phyloP scores from a whole-genome alignment of 2,113 vertebrate species.

The Plecturocebus donacophilus region DNA sequence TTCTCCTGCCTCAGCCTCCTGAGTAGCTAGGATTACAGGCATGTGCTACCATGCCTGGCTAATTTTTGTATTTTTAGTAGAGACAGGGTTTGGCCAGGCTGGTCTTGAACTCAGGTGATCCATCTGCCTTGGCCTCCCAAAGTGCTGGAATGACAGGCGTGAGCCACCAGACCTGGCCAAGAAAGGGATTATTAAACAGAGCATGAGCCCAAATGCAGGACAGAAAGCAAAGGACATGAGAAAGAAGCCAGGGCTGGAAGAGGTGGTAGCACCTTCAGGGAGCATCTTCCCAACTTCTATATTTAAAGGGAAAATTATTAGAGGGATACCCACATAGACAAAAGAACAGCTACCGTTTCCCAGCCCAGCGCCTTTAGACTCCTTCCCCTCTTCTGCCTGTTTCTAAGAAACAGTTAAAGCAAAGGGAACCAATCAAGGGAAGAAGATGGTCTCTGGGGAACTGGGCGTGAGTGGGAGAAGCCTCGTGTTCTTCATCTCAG shows the following conservation, averaged over 20 bases:
- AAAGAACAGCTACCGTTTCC: not conserved
- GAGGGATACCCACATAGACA: not conserved
- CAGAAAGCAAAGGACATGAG: not conserved
- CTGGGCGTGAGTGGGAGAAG: not conserved
- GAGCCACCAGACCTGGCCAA: too few species aligned
- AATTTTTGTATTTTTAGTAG: too few species aligned
- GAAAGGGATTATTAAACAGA: not conserved
- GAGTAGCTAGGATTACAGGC: too few species aligned
- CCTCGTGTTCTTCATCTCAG: not conserved
- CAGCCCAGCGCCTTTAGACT: not conserved
- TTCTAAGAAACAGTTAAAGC: not conserved
- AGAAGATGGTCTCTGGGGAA: not conserved
- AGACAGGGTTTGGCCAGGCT: too few species aligned
- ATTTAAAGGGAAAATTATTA: not conserved
- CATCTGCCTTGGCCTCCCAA: too few species aligned
- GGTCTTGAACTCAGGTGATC: too few species aligned
- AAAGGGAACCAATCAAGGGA: not conserved
- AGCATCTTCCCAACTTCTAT: not conserved
- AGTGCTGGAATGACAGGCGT: too few species aligned
- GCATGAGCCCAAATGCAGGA: not conserved
- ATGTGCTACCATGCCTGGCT: too few species aligned
- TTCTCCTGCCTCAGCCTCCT: too few species aligned
- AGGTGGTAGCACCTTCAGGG: not conserved
- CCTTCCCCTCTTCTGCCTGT: not conserved
- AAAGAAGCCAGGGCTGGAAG: not conserved